Base-by-base conservation (phyloP, 2,113 vertebrate species). In the Gallinago media region DNA sequence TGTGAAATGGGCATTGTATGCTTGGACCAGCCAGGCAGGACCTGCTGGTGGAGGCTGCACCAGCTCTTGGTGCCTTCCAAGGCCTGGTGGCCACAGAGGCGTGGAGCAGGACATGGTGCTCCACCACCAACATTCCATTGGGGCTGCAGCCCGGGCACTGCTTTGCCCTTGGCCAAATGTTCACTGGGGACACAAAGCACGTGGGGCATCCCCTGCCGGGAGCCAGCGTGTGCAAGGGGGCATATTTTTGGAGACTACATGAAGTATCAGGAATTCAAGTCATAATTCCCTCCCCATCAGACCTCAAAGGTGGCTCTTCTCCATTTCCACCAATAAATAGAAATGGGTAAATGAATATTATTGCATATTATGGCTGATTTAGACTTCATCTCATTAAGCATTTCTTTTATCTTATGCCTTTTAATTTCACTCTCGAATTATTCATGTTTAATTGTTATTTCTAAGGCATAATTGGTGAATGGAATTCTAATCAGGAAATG, bases 401-500 rank as follows among this genome's bases (percentile, higher is more conserved):
- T 92, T 72, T 74, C 19, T 67, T 94, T 89, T 79, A 56, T 92
- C 71, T 65, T 23, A 22, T 25, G 62, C 58, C 49, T 91, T 82
- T 85, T 59, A 52, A n/a, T 85, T 82, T 76, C 81, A 13, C 40
- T 71, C 86, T 75, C 3, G 0, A 91, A 58, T 91, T 92, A 92
- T 85, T 92, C 82, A 62, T 11, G 3, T 55, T 91, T 95, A 94
- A 95, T 92, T 95, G 73, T 67, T 74, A 59, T 74, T 95, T 92
- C 89, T n/a, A 70, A 95, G 47, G 62, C 50, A 25, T 91, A 84
- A 91, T 67, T 12, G 3, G 59, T 12, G 47, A 50, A 76, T 63
- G 63, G 63, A 84, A 67, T 82, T 66, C 86, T 94, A 91, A 95
- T 94, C 91, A 89, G 83, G 83, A 89, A 89, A 93, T 62, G 38